Percentiles rank a stretch among this genome's conserved stretches.
phyloP scores from a whole-genome alignment of 2,113 vertebrate species.

The Camelus bactrianus region DNA sequence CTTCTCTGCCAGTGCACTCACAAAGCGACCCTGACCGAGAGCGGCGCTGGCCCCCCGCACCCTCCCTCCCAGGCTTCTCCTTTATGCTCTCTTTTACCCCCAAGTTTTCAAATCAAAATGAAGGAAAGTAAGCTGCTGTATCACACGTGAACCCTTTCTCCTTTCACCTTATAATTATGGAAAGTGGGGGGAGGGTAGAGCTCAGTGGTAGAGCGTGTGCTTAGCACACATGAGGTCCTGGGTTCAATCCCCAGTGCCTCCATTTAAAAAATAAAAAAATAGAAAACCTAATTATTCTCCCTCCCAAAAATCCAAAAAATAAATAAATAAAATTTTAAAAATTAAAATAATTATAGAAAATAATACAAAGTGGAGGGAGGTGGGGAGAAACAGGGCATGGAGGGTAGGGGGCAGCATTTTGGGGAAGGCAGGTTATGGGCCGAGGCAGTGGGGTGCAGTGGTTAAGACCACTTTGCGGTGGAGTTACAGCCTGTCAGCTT shows the following conservation, averaged over 20 bases:
- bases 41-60: rapidly evolving
- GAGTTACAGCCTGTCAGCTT: neutral
- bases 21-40: neutral
- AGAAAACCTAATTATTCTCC: too few relatives aligned
- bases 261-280: too few relatives aligned
- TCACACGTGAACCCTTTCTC: neutral
- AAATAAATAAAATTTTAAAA: too few relatives aligned
- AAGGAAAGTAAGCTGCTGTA: neutral
- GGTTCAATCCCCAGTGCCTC: too few relatives aligned
- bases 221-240: too few relatives aligned
- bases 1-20: neutral
- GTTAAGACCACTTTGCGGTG: rapidly evolving
- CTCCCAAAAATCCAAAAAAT: too few relatives aligned
- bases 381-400: rapidly evolving
- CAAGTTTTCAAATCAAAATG: neutral
- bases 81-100: neutral
- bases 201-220: too few relatives aligned
- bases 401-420: rapidly evolving
- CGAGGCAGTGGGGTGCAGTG: rapidly evolving
- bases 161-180: neutral
- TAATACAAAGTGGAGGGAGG: neutral
- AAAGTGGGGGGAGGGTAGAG: neutral
- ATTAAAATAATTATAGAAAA: too few relatives aligned
- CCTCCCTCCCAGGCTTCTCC: neutral
- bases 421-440: neutral